These are phyloP conservation scores for Sminthopsis crassicaudata DNA, from an alignment of 2,113 vertebrate genomes.

Conservation along the genomic window DNA sequence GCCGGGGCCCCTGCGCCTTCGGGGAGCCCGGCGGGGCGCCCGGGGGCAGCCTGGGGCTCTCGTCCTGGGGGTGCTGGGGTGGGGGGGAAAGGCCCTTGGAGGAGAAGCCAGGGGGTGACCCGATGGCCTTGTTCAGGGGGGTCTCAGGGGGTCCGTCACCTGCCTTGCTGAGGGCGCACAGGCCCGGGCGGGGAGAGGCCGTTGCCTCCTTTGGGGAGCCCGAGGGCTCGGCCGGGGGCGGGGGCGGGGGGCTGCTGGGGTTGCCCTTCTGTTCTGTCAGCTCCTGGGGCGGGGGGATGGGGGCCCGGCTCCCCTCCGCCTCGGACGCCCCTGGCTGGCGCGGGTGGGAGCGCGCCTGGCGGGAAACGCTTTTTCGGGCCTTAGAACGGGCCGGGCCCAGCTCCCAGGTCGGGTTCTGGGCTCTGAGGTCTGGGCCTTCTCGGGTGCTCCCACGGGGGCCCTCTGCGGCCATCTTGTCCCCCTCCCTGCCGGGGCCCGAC, in stretches of 20 bases:
- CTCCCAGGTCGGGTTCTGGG: constrained; percentile 88
- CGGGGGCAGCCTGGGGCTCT: too few species aligned
- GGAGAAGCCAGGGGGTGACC: constrained; percentile 85
- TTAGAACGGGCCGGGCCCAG: constrained; percentile 94
- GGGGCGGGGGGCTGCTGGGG: constrained; percentile 59
- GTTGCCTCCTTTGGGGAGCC: constrained; percentile 78
- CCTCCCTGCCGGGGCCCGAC: constrained; percentile 80
- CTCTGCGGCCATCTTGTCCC: constrained; percentile 87
- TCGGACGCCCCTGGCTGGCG: constrained; percentile 91
- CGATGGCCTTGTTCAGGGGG: constrained; percentile 85
- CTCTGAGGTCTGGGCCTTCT: constrained; percentile 86
- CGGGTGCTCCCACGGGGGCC: constrained; percentile 79
- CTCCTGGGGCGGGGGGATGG: constrained; percentile 92
- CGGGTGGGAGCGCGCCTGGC: constrained; percentile 94
- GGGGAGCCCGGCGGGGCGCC: too few species aligned
- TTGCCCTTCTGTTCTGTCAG: constrained; percentile 90
- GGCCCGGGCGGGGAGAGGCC: constrained; percentile 68
- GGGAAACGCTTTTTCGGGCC: constrained; percentile 92
- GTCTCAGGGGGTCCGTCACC: constrained; percentile 75
- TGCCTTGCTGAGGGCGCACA: constrained; percentile 75
- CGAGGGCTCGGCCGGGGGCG: constrained; percentile 81
- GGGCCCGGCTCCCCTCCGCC: constrained; percentile 91
- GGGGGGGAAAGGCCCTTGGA: constrained; percentile 80
- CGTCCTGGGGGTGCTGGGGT: too few species aligned
- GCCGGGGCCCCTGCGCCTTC: constrained; percentile 87